A percentile compares a stretch with the other conserved stretches of the same genome.
phyloP scores from a whole-genome alignment of 1,140 invertebrate species.

The Sitodiplosis mosellana region DNA sequence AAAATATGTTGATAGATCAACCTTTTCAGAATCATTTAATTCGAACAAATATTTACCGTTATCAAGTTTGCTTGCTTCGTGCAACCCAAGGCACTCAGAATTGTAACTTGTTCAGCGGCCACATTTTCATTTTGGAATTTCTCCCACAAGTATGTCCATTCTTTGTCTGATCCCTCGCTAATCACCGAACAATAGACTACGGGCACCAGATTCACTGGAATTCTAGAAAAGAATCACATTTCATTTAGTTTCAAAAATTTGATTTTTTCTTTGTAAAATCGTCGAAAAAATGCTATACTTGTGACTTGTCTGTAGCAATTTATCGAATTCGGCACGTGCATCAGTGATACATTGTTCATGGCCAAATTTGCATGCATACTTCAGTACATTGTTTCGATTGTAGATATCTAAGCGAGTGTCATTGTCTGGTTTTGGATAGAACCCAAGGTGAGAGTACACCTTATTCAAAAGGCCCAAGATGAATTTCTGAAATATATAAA shows the following conservation, averaged over 20 bases:
- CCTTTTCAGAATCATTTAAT: neutral
- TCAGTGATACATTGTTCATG: constrained; percentile 26
- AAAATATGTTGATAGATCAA: neutral
- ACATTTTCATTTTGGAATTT: constrained; percentile 27
- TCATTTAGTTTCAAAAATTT: neutral
- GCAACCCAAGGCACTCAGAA: constrained; percentile 38
- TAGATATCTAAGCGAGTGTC: constrained; percentile 20
- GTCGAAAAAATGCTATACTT: neutral
- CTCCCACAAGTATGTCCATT: constrained; percentile 32
- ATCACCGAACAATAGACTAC: constrained; percentile 37
- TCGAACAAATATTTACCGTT: constrained; percentile 26
- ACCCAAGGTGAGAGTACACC: constrained; percentile 16
- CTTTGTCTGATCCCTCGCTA: constrained; percentile 23
- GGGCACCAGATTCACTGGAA: constrained; percentile 32
- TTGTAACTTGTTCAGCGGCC: constrained; percentile 32
- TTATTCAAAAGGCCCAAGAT: constrained; percentile 7
- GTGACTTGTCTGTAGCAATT: too few species aligned
- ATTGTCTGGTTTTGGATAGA: constrained; percentile 6
- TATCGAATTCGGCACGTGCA: constrained; percentile 15
- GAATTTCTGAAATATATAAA: constrained; percentile 5
- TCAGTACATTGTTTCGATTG: constrained; percentile 23
- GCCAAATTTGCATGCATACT: constrained; percentile 31
- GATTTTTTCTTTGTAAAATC: neutral
- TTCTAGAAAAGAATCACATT: constrained; percentile 16
- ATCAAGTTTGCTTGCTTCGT: constrained; percentile 25